Evolutionary conservation across 2,797 vertebrate species (phyloP).

Genomic region (Hipposideros larvatus): DNA sequence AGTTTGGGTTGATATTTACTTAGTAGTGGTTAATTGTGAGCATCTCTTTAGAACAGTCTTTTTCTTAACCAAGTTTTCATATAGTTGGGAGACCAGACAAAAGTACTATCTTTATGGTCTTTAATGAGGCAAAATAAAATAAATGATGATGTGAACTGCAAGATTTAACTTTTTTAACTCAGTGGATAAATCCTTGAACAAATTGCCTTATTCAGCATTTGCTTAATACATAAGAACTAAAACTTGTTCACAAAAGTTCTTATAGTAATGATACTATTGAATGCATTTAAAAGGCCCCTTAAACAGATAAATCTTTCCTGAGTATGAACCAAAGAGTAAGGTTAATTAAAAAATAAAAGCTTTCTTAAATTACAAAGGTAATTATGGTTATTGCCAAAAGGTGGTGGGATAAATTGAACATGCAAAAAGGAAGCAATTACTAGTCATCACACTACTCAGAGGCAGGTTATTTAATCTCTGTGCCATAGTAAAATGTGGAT

Average conservation of each 20-base stretch:
- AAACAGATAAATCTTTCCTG: neutral
- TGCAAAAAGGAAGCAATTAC: neutral
- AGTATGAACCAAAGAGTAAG: neutral
- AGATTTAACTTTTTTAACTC: conserved; percentile 36
- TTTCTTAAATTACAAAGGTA: neutral
- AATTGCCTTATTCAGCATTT: neutral
- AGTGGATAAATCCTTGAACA: neutral
- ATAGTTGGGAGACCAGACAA: neutral
- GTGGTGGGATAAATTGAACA: neutral
- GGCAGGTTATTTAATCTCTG: neutral
- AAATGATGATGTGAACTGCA: neutral
- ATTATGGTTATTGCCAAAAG: neutral
- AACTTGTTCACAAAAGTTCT: neutral
- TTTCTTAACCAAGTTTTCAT: neutral
- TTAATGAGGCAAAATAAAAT: neutral
- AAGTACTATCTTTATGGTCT: neutral
- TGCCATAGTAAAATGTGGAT: neutral
- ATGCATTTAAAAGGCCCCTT: neutral
- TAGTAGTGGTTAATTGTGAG: neutral
- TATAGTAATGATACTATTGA: neutral
- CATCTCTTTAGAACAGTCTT: neutral
- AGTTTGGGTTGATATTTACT: neutral
- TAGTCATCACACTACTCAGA: neutral
- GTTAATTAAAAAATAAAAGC: neutral
- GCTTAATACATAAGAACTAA: neutral